Percentiles rank a stretch among this genome's conserved stretches.
phyloP scores from a whole-genome alignment of 2,113 vertebrate species.

The Scalopus aquaticus region DNA sequence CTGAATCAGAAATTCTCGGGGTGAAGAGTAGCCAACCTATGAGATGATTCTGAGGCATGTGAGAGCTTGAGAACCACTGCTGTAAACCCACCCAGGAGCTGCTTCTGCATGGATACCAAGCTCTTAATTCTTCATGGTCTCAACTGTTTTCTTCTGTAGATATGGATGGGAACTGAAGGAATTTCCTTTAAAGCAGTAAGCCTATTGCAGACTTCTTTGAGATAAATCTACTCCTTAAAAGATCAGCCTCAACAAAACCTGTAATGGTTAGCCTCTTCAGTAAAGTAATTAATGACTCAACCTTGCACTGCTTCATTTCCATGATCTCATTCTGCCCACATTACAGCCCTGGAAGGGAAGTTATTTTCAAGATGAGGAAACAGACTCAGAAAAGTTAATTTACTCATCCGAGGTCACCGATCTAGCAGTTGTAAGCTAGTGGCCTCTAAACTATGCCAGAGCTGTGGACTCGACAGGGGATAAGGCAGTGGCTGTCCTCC shows the following conservation, averaged over 20 bases:
- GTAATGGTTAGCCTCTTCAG: not conserved
- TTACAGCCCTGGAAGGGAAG: not conserved
- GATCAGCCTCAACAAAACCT: not conserved
- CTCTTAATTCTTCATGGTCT: not conserved
- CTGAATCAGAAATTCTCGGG: not conserved
- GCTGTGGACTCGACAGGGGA: rapidly evolving
- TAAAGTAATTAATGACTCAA: slow-evolving; percentile 14
- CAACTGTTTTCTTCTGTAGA: not conserved
- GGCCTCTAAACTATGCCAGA: not conserved
- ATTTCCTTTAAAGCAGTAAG: not conserved
- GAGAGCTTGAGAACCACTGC: not conserved
- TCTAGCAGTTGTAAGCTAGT: not conserved
- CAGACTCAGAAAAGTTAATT: not conserved
- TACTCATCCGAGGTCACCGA: not conserved
- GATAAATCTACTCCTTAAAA: not conserved
- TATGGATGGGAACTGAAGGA: not conserved
- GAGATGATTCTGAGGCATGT: not conserved
- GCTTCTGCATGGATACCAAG: not conserved
- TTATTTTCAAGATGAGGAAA: slow-evolving; percentile 56
- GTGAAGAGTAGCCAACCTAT: not conserved
- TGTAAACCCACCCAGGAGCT: not conserved
- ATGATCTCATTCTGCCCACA: slow-evolving; percentile 30
- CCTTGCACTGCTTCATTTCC: not conserved
- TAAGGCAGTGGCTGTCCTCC: not conserved
- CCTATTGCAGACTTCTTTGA: not conserved